These are phyloP conservation scores for Dicyrtoma fusca DNA, from an alignment of 2,888 invertebrate genomes.

Conservation along the genomic window DNA sequence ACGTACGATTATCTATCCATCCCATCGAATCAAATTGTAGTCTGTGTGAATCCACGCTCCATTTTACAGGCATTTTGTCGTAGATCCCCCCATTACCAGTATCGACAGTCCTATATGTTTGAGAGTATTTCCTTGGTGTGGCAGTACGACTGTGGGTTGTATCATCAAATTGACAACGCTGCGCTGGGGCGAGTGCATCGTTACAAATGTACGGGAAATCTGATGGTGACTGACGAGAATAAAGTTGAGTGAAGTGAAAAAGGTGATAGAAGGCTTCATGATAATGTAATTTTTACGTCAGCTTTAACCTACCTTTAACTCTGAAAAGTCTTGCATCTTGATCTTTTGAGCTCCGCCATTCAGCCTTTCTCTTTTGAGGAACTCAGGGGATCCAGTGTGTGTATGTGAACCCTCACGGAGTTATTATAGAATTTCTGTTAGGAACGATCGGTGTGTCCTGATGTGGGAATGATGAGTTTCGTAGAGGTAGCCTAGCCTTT, in stretches of 20 bases:
- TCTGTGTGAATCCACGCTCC: slow-evolving; percentile 8
- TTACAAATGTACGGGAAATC: neutral
- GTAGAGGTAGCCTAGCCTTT: slow-evolving; percentile 10
- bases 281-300: slow-evolving; percentile 29
- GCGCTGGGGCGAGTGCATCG: neutral
- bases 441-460: neutral
- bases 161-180: too few relatives aligned
- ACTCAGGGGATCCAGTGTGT: neutral
- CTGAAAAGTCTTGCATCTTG: slow-evolving; percentile 12
- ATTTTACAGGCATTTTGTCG: neutral
- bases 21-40: slow-evolving; percentile 32
- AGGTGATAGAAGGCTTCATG: slow-evolving; percentile 31
- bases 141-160: too few relatives aligned
- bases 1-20: slow-evolving; percentile 39
- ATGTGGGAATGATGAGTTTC: slow-evolving; percentile 14
- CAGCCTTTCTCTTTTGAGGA: slow-evolving; percentile 16
- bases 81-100: too few relatives aligned
- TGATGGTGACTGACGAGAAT: slow-evolving; percentile 16
- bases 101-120: too few relatives aligned
- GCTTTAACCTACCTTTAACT: slow-evolving; percentile 13
- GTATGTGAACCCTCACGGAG: slow-evolving; percentile 1
- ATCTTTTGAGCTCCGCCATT: slow-evolving; percentile 25
- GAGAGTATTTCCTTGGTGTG: too few relatives aligned
- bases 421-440: neutral
- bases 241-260: slow-evolving; percentile 23